Conservation (phyloP, 2,797 vertebrate genomes). For the Sus cebifrons region DNA sequence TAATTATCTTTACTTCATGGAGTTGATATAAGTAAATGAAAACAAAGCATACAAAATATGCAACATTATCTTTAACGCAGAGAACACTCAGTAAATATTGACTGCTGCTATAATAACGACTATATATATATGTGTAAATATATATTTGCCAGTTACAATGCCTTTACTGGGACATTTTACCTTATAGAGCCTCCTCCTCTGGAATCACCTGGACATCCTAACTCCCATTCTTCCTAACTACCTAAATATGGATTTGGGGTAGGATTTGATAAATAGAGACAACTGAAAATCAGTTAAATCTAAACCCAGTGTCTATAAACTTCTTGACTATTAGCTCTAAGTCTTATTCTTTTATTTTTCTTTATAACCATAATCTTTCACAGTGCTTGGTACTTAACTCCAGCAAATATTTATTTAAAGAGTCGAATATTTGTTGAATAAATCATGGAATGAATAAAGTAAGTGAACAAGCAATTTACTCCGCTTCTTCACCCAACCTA, state of each 20-base stretch:
- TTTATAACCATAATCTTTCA: conserved; percentile 9
- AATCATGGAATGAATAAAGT: conserved; percentile 55
- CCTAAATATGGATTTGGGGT: neutral
- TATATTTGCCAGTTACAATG: neutral
- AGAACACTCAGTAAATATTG: neutral
- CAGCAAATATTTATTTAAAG: conserved; percentile 65
- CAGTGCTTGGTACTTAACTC: conserved; percentile 50
- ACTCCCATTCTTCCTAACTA: neutral
- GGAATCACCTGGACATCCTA: neutral
- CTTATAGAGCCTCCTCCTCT: neutral
- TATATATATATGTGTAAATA: neutral
- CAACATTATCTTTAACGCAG: neutral
- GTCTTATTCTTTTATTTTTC: neutral
- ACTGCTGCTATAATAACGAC: neutral
- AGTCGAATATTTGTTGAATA: conserved; percentile 43
- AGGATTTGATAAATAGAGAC: neutral
- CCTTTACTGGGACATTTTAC: neutral
- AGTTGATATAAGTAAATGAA: neutral
- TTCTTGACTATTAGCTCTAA: neutral
- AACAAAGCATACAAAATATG: neutral
- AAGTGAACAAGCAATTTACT: conserved; percentile 4
- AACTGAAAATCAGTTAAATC: conserved; percentile 22
- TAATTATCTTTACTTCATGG: neutral
- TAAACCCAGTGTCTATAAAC: neutral
- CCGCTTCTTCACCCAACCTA: neutral